phyloP scores from a whole-genome alignment of 2,113 vertebrate genomes.

The Sorex araneus region DNA sequence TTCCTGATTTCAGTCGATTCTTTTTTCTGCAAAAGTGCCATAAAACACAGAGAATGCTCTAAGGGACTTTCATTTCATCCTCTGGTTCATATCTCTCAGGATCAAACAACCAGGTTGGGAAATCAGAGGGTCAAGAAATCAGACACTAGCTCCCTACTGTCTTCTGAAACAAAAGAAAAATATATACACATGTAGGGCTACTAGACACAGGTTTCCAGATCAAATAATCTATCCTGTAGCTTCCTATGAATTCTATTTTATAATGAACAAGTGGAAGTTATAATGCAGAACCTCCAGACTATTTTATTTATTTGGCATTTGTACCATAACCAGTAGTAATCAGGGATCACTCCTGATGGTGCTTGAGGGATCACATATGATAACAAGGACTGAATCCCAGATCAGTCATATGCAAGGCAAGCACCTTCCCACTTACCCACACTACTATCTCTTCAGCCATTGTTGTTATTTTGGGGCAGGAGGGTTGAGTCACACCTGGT shows the following conservation, averaged over 20 bases:
- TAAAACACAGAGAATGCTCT: not conserved
- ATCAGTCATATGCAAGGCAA: no score
- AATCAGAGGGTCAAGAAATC: not conserved
- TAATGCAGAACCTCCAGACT: not conserved
- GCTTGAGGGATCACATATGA: no score
- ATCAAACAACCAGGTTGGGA: not conserved
- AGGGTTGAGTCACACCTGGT: not conserved
- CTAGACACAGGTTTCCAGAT: not conserved
- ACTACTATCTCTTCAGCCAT: no score
- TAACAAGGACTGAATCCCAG: no score
- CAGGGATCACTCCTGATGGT: no score
- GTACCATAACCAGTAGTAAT: no score
- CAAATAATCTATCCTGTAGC: not conserved
- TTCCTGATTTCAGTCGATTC: not conserved
- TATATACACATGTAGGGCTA: not conserved
- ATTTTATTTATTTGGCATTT: no score
- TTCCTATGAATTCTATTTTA: not conserved
- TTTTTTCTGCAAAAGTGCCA: not conserved
- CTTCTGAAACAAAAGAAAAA: not conserved
- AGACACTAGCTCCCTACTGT: not conserved
- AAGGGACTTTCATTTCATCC: not conserved
- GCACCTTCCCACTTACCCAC: no score
- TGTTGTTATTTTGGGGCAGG: no score
- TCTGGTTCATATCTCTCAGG: not conserved
- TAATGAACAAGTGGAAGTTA: constrained; percentile 32